Base-by-base conservation (phyloP, 2,888 invertebrate genomes). In the Agrenia bidenticulata region DNA sequence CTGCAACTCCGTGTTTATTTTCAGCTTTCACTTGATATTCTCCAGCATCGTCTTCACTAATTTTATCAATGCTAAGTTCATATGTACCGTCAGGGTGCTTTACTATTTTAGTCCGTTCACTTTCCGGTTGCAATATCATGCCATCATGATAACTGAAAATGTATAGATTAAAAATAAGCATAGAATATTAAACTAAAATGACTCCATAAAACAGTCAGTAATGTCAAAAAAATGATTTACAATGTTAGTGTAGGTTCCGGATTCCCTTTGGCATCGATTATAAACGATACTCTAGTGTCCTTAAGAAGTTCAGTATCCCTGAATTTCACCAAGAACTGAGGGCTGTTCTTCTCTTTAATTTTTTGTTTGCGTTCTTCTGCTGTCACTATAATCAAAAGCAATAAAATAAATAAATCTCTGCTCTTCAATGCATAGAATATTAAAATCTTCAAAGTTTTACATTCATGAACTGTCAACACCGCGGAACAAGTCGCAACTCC, bases 241-340 rank as follows among this genome's bases (percentile, higher is more conserved):
- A 97, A 96, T 80, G 87, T 88, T 54, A 97, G 86, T 71, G 88
- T 88, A 0, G 98, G 97, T 78, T 89, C 89, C 1, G 94, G 94
- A 77, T 91, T 88, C 11, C 94, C 94, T 76, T 88, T 88, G 60
- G 93, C 89, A 81, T 90, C 90, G 66, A 94, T 86, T 88, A 94
- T 89, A 79, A 57, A 57, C 5, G 56, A 57, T 5, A 57, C 56
- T 39, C 56, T 90, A 0, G 94, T 93, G 77, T 90, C 88, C 79
- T 92, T 88, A 77, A 93, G 81, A 27, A 94, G 86, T 80, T 94
- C 92, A 0, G 94, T 90, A 78, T 94, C 92, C 78, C 89, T 91
- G 67, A 96, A 82, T 23, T 88, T 88, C 51, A 94, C 90, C 61
- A 90, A 78, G 82, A 95, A 95, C 75, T 89, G 87, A 0, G 95